A percentile compares a stretch with the other conserved stretches of the same genome.
Conservation (phyloP, 2,888 invertebrate genomes). For the Drosophila fulvimacula region DNA sequence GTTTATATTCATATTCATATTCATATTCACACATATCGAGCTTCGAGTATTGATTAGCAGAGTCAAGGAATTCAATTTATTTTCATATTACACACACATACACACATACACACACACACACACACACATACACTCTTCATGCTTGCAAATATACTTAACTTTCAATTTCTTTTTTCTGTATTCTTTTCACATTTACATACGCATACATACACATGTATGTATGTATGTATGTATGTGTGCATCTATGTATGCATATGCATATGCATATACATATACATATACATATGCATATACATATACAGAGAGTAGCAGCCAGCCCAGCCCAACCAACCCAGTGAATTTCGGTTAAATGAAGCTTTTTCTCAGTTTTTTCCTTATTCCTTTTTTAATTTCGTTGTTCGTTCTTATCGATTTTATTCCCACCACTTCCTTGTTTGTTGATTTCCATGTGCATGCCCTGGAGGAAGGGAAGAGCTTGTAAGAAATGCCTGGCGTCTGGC, state of each 20-base stretch:
- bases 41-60: constrained; percentile 1
- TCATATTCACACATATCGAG: background rate
- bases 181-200: constrained; percentile 13
- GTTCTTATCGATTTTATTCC: constrained; percentile 68
- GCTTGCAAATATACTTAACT: background rate
- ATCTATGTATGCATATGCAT: background rate
- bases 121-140: no score
- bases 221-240: no score
- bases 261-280: background rate
- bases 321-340: constrained; percentile 23
- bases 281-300: background rate
- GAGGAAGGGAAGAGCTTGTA: constrained; percentile 25
- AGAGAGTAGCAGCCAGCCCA: background rate
- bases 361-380: constrained; percentile 35
- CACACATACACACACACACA: background rate
- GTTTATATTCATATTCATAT: constrained; percentile 4
- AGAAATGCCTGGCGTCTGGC: constrained; percentile 33
- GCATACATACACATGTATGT: background rate
- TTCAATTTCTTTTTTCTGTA: background rate
- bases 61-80: background rate
- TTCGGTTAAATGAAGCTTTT: constrained; percentile 24
- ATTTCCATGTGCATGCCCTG: constrained; percentile 46
- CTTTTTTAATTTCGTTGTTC: constrained; percentile 67
- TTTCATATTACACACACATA: no score
- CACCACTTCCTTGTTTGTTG: constrained; percentile 49